Conservation (phyloP, 2,888 invertebrate genomes). For the Spilosoma lubricipeda region DNA sequence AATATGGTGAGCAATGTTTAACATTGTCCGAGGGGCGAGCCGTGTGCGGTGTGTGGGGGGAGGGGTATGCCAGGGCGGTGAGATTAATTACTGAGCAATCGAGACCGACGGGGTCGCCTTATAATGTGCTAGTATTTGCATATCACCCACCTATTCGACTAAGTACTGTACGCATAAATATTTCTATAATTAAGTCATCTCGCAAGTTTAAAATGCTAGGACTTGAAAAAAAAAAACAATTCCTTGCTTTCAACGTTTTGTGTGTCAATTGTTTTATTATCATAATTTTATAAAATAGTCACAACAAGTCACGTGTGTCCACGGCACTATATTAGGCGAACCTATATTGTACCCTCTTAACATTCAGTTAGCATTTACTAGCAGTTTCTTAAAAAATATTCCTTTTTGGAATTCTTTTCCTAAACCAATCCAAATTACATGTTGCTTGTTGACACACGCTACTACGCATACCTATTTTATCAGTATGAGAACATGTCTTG, state of each 20-base stretch:
- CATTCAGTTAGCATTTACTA: no score
- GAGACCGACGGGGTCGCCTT: slow-evolving; percentile 37
- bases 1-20: slow-evolving; percentile 47
- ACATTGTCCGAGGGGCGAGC: slow-evolving; percentile 39
- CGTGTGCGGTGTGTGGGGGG: slow-evolving; percentile 12
- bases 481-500: not conserved
- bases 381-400: not conserved
- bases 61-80: slow-evolving; percentile 49
- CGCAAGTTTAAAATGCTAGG: no score
- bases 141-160: slow-evolving; percentile 27
- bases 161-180: slow-evolving; percentile 8
- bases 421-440: not conserved
- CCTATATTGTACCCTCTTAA: no score
- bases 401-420: not conserved
- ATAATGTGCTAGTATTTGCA: slow-evolving; percentile 42
- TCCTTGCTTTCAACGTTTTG: no score
- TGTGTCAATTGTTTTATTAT: no score
- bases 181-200: not conserved
- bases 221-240: no score
- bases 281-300: no score
- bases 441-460: not conserved
- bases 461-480: not conserved
- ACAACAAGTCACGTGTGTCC: no score
- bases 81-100: slow-evolving; percentile 67
- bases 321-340: no score